phyloP scores from a whole-genome alignment of 2,888 invertebrate genomes.

The Furcula furcula region DNA sequence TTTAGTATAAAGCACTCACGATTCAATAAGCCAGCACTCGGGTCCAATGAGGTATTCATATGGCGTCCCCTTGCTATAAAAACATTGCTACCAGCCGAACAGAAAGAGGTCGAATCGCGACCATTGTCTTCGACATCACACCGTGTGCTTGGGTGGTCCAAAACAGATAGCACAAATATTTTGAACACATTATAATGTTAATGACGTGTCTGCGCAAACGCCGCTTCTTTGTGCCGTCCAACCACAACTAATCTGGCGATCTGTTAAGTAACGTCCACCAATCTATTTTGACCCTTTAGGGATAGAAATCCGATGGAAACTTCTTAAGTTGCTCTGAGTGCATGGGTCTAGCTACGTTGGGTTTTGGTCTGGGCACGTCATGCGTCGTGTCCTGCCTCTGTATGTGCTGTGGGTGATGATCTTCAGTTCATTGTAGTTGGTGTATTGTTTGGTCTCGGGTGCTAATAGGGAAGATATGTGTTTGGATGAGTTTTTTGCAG shows the following conservation, averaged over 20 bases:
- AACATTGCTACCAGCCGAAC: conserved; percentile 11
- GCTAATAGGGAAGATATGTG: conserved; percentile 30
- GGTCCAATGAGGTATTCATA: no score
- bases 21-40: no score
- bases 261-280: conserved; percentile 37
- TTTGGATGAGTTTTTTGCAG: conserved; percentile 12
- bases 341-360: conserved; percentile 40
- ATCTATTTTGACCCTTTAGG: conserved; percentile 24
- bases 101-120: conserved; percentile 46
- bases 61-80: no score
- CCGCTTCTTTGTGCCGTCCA: conserved; percentile 53
- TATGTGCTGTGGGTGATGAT: conserved; percentile 53
- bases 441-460: conserved; percentile 32
- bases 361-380: conserved; percentile 38
- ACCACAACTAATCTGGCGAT: conserved; percentile 65
- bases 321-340: conserved; percentile 3
- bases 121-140: conserved; percentile 66
- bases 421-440: conserved; percentile 36
- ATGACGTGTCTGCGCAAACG: conserved; percentile 59
- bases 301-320: neutral
- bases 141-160: conserved; percentile 76
- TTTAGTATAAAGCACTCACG: no score
- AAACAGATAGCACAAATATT: conserved; percentile 72
- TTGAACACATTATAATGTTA: conserved; percentile 77
- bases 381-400: conserved; percentile 60